Conservation (phyloP, 2,888 invertebrate species). For the Parelbella ahira region DNA sequence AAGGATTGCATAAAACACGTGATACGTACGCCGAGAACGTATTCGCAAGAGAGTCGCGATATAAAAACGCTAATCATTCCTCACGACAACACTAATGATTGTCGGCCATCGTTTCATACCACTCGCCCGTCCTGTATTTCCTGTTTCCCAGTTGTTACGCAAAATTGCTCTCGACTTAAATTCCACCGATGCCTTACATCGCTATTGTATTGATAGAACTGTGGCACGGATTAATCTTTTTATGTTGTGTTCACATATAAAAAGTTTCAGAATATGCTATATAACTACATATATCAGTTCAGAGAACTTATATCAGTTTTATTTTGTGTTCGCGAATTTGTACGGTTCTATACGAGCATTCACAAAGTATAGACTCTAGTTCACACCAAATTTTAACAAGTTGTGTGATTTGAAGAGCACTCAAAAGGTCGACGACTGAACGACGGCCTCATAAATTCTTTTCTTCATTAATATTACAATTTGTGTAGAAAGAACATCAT, state of each 20-base stretch:
- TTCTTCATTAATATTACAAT: no score
- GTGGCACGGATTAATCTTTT: conserved; percentile 24
- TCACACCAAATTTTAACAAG: no score
- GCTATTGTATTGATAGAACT: conserved; percentile 61
- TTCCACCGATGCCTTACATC: conserved; percentile 45
- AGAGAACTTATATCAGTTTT: no score
- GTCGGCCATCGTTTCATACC: conserved; percentile 38
- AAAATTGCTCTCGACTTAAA: conserved; percentile 59
- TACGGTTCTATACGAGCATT: no score
- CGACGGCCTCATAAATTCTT: no score
- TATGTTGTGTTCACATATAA: conserved; percentile 3
- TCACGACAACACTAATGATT: conserved; percentile 52
- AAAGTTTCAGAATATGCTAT: no score
- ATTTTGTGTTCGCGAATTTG: no score
- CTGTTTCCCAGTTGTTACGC: conserved; percentile 59
- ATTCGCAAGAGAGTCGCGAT: conserved; percentile 10
- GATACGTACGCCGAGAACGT: conserved; percentile 24
- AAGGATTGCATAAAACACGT: conserved; percentile 35
- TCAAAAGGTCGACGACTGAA: no score
- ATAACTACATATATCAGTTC: no score
- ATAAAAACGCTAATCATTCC: conserved; percentile 51
- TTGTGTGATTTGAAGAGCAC: no score
- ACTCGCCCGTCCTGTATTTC: conserved; percentile 68
- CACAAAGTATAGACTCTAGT: no score
- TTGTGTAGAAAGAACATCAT: no score